Evolutionary conservation across 1,140 invertebrate species (phyloP), one percentile per base, ranked within the genome.

Genomic region (Lordiphosa mommai): DNA sequence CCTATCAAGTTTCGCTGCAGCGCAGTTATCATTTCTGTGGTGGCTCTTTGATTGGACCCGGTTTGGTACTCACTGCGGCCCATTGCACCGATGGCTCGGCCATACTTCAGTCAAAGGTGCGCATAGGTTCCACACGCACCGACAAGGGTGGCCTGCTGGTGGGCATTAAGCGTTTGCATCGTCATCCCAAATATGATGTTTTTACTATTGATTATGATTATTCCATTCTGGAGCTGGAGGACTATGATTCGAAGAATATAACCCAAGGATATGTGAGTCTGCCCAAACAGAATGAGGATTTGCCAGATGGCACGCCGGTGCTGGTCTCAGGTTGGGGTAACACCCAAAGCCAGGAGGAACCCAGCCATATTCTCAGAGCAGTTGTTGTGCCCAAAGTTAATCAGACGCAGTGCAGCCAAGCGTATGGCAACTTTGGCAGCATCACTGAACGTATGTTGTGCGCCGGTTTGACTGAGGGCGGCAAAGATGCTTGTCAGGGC

Each of bases 401-500:
- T 8, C 56, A 52, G 6, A 34, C 32, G 0, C 10, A 29, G 3
- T 92, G 91, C 63, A 63, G 52, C 1, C 13, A 65, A 6, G 68
- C 89, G 1, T 88, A 90, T 33, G 13, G 17, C 1, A 49, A 56
- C 20, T 52, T 82, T 9, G 86, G 86, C 1, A 37, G 33, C 2
- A 89, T 95, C 12, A 92, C 92, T 1, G 79, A 91, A 5, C 91
- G 91, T 6, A 93, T 94, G 92, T 76, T 94, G 0, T 95, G 94
- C 68, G 94, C 94, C 27, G 94, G 93, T 2, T 92, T 91, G 48
- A 70, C 88, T 0, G 90, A 92, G 46, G 94, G 93, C 2, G 92
- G 92, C 10, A 93, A 91, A 72, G 94, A 95, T 73, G 92, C 94
- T 2, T 95, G 94, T 59, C 92, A 93, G 86, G 93, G 90, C 3